Evolutionary conservation across 2,888 invertebrate species (phyloP).

Genomic region (Drosophila demipolita): DNA sequence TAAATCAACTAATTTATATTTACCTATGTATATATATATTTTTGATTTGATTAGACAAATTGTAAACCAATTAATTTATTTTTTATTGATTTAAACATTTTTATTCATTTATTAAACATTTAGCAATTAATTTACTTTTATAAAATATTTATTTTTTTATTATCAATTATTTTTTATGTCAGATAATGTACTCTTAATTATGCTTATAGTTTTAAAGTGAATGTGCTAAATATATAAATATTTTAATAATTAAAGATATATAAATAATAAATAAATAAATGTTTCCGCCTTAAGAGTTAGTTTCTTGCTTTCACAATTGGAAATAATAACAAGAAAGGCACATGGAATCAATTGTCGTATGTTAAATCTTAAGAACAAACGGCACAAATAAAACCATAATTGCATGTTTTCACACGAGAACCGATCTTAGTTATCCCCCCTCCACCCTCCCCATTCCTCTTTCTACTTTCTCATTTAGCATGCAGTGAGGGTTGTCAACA

Average conservation of each 20-base stretch:
- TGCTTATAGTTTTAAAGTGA: neutral
- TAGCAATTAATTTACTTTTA: neutral
- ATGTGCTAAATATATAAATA: neutral
- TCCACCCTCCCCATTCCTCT: neutral
- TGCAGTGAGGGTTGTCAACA: constrained; percentile 39
- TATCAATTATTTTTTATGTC: no score
- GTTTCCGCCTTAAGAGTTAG: neutral
- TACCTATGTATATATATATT: neutral
- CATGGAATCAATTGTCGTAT: neutral
- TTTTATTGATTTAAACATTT: neutral
- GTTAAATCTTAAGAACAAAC: constrained; percentile 30
- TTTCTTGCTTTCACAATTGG: neutral
- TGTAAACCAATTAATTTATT: neutral
- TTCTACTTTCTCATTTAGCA: neutral
- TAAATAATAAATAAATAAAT: neutral
- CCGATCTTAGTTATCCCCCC: constrained; percentile 41
- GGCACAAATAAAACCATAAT: constrained; percentile 79
- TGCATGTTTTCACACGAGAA: constrained; percentile 83
- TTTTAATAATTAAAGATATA: neutral
- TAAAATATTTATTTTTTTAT: no score
- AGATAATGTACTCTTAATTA: neutral
- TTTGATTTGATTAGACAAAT: neutral
- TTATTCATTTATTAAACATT: neutral
- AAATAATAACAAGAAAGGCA: neutral
- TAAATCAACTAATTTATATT: neutral